A percentile compares a stretch with the other conserved stretches of the same genome.
These are phyloP conservation scores for Scomber colias DNA, from an alignment of 2,113 vertebrate species.

Conservation along the genomic window DNA sequence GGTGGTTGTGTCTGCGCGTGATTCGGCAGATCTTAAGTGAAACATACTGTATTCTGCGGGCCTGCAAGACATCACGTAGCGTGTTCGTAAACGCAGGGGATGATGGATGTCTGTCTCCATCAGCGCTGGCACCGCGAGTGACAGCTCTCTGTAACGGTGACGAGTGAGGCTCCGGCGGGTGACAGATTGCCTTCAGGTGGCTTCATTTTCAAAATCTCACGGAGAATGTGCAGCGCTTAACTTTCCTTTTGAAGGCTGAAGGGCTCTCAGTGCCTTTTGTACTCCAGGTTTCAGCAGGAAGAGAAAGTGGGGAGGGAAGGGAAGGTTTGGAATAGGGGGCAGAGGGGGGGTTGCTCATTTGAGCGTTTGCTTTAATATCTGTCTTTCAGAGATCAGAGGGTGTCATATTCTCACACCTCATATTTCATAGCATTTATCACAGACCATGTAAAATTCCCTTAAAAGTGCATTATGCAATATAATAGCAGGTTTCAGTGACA, in stretches of 20 bases:
- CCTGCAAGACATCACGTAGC: constrained; percentile 66
- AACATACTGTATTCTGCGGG: constrained; percentile 53
- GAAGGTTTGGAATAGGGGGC: not conserved
- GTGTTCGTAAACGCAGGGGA: constrained; percentile 40
- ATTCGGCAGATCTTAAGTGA: constrained; percentile 62
- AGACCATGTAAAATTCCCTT: constrained; percentile 75
- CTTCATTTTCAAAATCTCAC: constrained; percentile 75
- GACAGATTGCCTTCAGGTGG: constrained; percentile 84
- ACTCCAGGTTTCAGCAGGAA: constrained; percentile 72
- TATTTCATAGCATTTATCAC: constrained; percentile 75
- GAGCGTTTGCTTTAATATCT: constrained; percentile 83
- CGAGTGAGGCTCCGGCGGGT: constrained; percentile 73
- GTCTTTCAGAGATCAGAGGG: constrained; percentile 83
- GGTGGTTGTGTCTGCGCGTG: constrained; percentile 12
- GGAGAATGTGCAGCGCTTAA: constrained; percentile 73
- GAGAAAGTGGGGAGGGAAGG: constrained; percentile 31
- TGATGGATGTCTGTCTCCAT: constrained; percentile 80
- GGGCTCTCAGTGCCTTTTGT: constrained; percentile 75
- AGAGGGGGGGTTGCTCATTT: constrained; percentile 62
- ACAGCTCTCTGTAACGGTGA: constrained; percentile 79
- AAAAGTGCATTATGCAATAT: constrained; percentile 83
- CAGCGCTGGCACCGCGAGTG: constrained; percentile 65
- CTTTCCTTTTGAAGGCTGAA: constrained; percentile 82
- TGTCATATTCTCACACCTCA: constrained; percentile 78
- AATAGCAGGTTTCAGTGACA: constrained; percentile 78